Evolutionary conservation across 2,113 vertebrate species (phyloP).

Genomic region (Entelurus aequoreus): DNA sequence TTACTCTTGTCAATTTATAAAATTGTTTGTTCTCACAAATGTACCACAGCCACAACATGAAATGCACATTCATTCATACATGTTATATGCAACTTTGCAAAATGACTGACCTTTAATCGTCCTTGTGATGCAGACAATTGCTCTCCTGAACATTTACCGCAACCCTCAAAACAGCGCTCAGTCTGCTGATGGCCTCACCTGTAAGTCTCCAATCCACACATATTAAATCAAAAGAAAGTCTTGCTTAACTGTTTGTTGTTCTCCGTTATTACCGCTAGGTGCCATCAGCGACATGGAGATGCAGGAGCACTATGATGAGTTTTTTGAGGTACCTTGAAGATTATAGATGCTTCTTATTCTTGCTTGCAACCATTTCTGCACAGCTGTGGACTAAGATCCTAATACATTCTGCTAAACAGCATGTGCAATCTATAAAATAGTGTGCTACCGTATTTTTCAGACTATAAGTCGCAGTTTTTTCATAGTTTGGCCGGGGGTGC

Average conservation of each 20-base stretch:
- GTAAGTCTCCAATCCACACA: constrained; percentile 75
- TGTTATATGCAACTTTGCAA: constrained; percentile 1
- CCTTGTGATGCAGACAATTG: constrained; percentile 95
- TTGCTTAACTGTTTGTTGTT: background rate
- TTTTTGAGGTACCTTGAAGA: constrained; percentile 83
- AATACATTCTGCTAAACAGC: too few relatives aligned
- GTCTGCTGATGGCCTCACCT: constrained; percentile 95
- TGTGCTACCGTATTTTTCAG: too few relatives aligned
- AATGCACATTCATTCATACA: too few relatives aligned
- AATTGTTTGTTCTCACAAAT: too few relatives aligned
- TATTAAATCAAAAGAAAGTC: background rate
- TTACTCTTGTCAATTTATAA: too few relatives aligned
- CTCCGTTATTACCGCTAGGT: constrained; percentile 64
- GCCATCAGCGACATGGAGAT: constrained; percentile 98
- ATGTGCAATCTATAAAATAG: too few relatives aligned
- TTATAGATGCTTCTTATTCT: background rate
- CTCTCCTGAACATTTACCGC: constrained; percentile 98
- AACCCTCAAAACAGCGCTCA: constrained; percentile 99
- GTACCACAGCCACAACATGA: too few relatives aligned
- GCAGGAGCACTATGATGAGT: constrained; percentile 98
- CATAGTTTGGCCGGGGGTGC: too few relatives aligned
- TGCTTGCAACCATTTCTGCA: background rate
- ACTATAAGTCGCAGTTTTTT: too few relatives aligned
- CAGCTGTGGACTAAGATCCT: too few relatives aligned
- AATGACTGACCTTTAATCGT: too few relatives aligned